Evolutionary conservation across 1,140 invertebrate species (phyloP).

Genomic region (Bicyclus anynana): DNA sequence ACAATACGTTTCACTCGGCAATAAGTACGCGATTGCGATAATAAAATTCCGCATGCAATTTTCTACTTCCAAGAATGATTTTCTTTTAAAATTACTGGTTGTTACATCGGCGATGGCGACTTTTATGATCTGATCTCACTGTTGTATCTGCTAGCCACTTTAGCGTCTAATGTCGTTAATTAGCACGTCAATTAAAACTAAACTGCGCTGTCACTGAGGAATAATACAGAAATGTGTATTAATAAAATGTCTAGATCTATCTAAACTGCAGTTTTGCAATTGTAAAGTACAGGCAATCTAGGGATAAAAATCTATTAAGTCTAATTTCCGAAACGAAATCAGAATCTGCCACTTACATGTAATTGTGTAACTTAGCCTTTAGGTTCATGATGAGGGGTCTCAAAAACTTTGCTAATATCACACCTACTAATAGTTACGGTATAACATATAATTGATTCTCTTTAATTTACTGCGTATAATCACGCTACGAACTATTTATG

Average conservation of each 20-base stretch:
- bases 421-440: too few relatives aligned
- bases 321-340: too few relatives aligned
- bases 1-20: not conserved
- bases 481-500: conserved; percentile 12
- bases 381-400: too few relatives aligned
- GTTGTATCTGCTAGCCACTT: not conserved
- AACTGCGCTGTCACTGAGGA: not conserved
- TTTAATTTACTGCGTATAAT: not conserved
- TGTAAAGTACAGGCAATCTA: too few relatives aligned
- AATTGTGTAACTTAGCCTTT: too few relatives aligned
- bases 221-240: too few relatives aligned
- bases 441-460: not conserved
- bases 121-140: not conserved
- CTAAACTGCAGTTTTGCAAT: too few relatives aligned
- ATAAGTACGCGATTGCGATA: not conserved
- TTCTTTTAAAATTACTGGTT: not conserved
- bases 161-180: not conserved
- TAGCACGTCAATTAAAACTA: not conserved
- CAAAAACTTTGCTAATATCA: too few relatives aligned
- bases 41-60: not conserved
- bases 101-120: not conserved
- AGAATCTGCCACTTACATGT: too few relatives aligned
- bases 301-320: too few relatives aligned
- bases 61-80: not conserved
- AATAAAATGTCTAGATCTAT: too few relatives aligned